Evolutionary conservation across 2,888 invertebrate species (phyloP).

Genomic region (Leucoma salicis): DNA sequence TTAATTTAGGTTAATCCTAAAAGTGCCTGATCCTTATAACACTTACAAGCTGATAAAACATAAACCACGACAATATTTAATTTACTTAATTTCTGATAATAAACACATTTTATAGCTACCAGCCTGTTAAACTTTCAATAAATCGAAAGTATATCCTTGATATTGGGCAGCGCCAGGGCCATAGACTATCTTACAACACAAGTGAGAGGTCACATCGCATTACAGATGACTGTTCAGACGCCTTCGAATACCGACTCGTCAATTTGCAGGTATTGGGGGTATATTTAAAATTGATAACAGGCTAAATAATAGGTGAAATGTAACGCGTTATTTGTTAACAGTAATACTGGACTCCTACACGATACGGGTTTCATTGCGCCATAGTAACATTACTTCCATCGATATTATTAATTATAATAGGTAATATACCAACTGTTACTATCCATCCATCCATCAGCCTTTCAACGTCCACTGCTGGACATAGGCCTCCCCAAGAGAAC

Average conservation of each 20-base stretch:
- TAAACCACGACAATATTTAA: too few species aligned
- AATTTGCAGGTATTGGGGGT: background rate
- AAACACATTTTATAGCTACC: background rate
- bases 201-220: conserved; percentile 25
- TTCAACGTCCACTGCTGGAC: too few species aligned
- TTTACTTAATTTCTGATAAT: background rate
- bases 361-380: conserved; percentile 35
- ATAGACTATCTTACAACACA: conserved; percentile 7
- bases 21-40: too few species aligned
- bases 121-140: conserved; percentile 18
- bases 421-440: too few species aligned
- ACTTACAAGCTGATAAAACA: too few species aligned
- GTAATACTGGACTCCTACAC: conserved; percentile 45
- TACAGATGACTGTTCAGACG: conserved; percentile 4
- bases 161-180: conserved; percentile 18
- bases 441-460: too few species aligned
- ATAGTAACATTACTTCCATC: conserved; percentile 31
- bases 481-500: too few species aligned
- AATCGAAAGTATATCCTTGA: conserved; percentile 35
- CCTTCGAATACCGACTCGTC: conserved; percentile 12
- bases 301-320: conserved; percentile 37
- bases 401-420: conserved; percentile 11
- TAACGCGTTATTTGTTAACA: conserved; percentile 50
- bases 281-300: conserved; percentile 17
- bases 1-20: too few species aligned